Evolutionary conservation across 2,888 invertebrate genomes (phyloP).

Genomic region (Hipparchia sbordonii): DNA sequence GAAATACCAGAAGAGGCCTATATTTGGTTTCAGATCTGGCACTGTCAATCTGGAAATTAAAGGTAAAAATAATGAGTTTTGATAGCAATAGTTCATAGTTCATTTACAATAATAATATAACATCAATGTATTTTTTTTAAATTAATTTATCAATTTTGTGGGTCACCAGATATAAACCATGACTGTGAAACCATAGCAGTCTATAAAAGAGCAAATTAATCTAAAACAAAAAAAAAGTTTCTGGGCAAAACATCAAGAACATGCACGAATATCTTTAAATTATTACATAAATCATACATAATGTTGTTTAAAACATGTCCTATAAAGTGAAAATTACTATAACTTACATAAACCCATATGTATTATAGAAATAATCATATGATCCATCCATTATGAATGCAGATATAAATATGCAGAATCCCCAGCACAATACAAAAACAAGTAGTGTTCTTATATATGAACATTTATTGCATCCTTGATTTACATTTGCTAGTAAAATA

Average conservation of each 20-base stretch:
- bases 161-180: too few relatives aligned
- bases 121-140: too few relatives aligned
- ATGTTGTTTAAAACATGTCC: background rate
- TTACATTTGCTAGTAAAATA: constrained; percentile 85
- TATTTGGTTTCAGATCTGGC: constrained; percentile 97
- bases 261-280: too few relatives aligned
- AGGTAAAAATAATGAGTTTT: background rate
- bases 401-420: constrained; percentile 83
- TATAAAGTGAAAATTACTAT: background rate
- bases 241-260: too few relatives aligned
- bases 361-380: constrained; percentile 86
- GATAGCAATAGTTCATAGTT: background rate
- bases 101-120: too few relatives aligned
- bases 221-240: too few relatives aligned
- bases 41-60: constrained; percentile 88
- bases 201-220: too few relatives aligned
- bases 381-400: constrained; percentile 85
- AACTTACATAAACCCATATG: constrained; percentile 92
- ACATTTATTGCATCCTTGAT: constrained; percentile 73
- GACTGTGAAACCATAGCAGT: background rate
- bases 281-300: background rate
- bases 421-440: constrained; percentile 80
- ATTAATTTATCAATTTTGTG: too few relatives aligned
- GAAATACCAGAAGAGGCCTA: constrained; percentile 99
- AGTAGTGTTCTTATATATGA: constrained; percentile 76